Conservation (phyloP, 1,140 invertebrate species). For the Apolygus lucorum region DNA sequence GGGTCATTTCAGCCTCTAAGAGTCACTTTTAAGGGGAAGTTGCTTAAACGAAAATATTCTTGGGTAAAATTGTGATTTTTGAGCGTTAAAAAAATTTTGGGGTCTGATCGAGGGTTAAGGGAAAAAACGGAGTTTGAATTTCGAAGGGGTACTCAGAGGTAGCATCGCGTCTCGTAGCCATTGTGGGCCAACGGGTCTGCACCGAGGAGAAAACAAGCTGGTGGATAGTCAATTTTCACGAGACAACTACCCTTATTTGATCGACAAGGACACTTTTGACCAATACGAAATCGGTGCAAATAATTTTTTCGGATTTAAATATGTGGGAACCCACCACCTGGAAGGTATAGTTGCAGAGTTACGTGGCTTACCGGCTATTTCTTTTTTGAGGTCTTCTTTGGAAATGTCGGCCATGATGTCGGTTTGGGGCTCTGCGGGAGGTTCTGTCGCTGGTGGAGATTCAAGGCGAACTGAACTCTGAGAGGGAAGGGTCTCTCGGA, state of each 20-base stretch:
- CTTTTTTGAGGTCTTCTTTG: slow-evolving; percentile 57
- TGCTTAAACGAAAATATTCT: neutral
- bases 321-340: neutral
- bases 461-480: neutral
- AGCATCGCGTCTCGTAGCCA: slow-evolving; percentile 27
- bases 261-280: slow-evolving; percentile 21
- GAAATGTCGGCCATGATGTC: slow-evolving; percentile 57
- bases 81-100: neutral
- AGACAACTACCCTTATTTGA: slow-evolving; percentile 23
- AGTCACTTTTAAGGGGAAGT: neutral
- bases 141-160: neutral
- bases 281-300: slow-evolving; percentile 16
- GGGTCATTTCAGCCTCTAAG: neutral
- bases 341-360: slow-evolving; percentile 20
- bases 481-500: too few species aligned
- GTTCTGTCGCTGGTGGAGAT: neutral
- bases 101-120: neutral
- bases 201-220: slow-evolving; percentile 21
- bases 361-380: slow-evolving; percentile 53
- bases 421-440: slow-evolving; percentile 22
- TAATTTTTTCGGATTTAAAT: slow-evolving; percentile 13
- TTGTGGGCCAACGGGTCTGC: slow-evolving; percentile 22
- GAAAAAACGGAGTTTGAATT: slow-evolving; percentile 36
- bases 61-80: neutral
- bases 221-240: slow-evolving; percentile 16